These are phyloP conservation scores for Folsomia candida DNA, from an alignment of 2,888 invertebrate species.

Conservation along the genomic window DNA sequence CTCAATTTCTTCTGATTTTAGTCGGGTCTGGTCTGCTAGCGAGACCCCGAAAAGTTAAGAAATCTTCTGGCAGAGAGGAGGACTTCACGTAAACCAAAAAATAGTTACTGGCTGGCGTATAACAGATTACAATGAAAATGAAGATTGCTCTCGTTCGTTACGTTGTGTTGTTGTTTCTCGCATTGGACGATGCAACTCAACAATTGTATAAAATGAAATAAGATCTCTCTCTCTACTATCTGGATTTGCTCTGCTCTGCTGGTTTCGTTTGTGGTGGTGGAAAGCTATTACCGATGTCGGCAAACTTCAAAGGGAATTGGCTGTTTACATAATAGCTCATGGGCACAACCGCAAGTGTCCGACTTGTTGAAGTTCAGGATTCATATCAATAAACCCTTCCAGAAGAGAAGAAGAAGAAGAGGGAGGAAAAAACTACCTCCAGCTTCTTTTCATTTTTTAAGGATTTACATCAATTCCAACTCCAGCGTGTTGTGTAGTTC, in stretches of 20 bases:
- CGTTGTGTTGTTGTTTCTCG: not conserved
- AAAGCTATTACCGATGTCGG: conserved; percentile 47
- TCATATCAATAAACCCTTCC: conserved; percentile 23
- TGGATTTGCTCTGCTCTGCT: conserved; percentile 22
- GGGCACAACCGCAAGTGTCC: conserved; percentile 45
- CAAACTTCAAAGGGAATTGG: conserved; percentile 44
- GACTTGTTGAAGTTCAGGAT: conserved; percentile 45
- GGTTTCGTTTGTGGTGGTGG: conserved; percentile 31
- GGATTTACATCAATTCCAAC: conserved; percentile 16
- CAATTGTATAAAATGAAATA: conserved; percentile 21
- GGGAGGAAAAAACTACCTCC: conserved; percentile 2
- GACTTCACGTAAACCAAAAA: too few relatives aligned
- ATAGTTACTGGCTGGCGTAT: too few relatives aligned
- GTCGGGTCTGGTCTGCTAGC: too few relatives aligned
- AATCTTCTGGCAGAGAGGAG: too few relatives aligned
- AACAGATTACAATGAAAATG: too few relatives aligned
- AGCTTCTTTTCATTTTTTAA: conserved; percentile 20
- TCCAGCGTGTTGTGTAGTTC: too few relatives aligned
- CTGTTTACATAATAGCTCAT: conserved; percentile 49
- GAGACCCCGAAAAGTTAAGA: too few relatives aligned
- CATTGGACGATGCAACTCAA: not conserved
- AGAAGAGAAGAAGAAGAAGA: not conserved
- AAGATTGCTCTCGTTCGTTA: too few relatives aligned
- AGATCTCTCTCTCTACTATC: conserved; percentile 16
- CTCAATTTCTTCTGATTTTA: too few relatives aligned